Percentiles rank a stretch among this genome's conserved stretches.
Conservation (phyloP, 2,797 vertebrate species). For the Falco biarmicus region DNA sequence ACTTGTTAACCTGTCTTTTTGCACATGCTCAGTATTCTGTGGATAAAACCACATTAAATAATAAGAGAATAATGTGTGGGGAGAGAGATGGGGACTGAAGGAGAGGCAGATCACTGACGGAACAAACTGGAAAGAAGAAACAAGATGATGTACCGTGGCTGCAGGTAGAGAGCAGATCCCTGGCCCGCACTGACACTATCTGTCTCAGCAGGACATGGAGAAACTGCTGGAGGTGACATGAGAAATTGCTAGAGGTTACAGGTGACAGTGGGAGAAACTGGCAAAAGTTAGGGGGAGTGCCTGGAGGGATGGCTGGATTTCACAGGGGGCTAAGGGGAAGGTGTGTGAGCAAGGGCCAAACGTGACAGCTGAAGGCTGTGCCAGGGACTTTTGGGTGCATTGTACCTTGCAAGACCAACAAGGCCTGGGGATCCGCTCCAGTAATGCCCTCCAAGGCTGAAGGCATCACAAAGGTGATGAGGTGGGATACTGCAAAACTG, state of each 20-base stretch:
- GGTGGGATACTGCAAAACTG: not conserved
- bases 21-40: not conserved
- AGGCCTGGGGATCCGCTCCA: not conserved
- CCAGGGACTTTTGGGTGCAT: accelerated
- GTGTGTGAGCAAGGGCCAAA: not conserved
- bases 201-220: not conserved
- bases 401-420: not conserved
- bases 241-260: not conserved
- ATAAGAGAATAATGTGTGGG: not conserved
- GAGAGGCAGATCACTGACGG: not conserved
- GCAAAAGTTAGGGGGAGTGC: not conserved
- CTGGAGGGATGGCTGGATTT: not conserved
- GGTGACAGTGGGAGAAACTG: not conserved
- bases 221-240: not conserved
- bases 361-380: not conserved
- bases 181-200: accelerated
- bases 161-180: not conserved
- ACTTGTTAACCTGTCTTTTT: not conserved
- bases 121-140: not conserved
- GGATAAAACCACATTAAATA: not conserved
- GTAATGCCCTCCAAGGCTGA: not conserved
- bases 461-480: not conserved
- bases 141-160: not conserved
- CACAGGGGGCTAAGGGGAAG: not conserved
- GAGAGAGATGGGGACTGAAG: not conserved